Percentiles rank a stretch among this genome's conserved stretches.
phyloP scores from a whole-genome alignment of 2,113 vertebrate genomes.

The Phodopus roborovskii region DNA sequence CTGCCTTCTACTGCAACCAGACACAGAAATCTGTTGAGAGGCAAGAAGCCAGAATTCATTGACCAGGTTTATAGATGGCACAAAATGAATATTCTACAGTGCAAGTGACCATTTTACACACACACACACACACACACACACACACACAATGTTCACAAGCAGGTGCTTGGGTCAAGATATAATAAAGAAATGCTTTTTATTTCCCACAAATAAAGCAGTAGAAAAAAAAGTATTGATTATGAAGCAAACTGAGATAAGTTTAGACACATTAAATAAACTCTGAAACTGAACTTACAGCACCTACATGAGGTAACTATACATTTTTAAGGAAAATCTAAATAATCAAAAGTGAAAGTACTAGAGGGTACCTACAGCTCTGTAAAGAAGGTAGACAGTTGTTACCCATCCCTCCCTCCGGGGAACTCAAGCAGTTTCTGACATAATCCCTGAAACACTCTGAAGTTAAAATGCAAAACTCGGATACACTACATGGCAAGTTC shows the following conservation, averaged over 20 bases:
- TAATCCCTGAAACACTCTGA: background rate
- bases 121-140: background rate
- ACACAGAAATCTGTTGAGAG: background rate
- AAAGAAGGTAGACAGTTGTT: background rate
- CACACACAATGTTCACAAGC: background rate
- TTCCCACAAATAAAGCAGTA: conserved; percentile 7
- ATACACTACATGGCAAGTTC: background rate
- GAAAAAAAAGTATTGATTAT: conserved; percentile 8
- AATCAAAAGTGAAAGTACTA: background rate
- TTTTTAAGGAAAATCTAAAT: background rate
- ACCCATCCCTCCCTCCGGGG: background rate
- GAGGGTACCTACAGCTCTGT: background rate
- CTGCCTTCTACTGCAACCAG: background rate
- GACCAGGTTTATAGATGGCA: background rate
- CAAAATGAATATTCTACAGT: conserved; percentile 11
- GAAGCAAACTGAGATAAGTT: background rate
- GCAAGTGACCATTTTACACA: background rate
- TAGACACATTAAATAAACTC: background rate
- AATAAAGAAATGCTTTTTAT: conserved; percentile 44
- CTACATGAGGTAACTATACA: background rate
- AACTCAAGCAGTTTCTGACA: background rate
- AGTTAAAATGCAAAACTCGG: background rate
- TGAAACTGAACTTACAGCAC: background rate
- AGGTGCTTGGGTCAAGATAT: background rate
- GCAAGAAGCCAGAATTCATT: background rate